A percentile compares a stretch with the other conserved stretches of the same genome.
Conservation (phyloP, 2,888 invertebrate species). For the Quadriops clusia region DNA sequence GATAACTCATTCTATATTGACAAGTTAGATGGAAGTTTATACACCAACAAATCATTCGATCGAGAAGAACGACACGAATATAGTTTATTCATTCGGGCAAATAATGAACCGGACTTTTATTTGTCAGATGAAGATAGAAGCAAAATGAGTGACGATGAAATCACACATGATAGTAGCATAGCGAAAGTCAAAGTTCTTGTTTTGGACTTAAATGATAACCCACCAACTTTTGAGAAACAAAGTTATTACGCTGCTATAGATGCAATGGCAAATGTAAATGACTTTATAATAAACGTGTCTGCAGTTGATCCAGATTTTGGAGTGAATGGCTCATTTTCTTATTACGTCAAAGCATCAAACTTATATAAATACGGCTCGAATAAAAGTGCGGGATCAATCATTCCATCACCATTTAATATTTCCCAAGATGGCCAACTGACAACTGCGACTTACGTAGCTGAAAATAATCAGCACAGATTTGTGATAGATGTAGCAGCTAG, state of each 20-base stretch:
- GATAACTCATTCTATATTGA: conserved; percentile 68
- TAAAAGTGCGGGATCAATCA: conserved; percentile 70
- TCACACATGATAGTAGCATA: conserved; percentile 50
- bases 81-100: conserved; percentile 66
- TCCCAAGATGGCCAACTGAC: conserved; percentile 57
- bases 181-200: conserved; percentile 61
- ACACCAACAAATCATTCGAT: conserved; percentile 69
- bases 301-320: conserved; percentile 77
- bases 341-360: conserved; percentile 71
- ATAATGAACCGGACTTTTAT: conserved; percentile 69
- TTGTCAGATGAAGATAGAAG: conserved; percentile 39
- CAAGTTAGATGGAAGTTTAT: conserved; percentile 66
- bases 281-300: conserved; percentile 59
- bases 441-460: conserved; percentile 73
- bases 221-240: conserved; percentile 44
- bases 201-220: conserved; percentile 76
- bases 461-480: conserved; percentile 82
- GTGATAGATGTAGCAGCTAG: conserved; percentile 73
- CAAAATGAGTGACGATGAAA: conserved; percentile 34
- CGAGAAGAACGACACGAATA: conserved; percentile 67
- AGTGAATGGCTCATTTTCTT: conserved; percentile 70
- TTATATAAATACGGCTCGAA: conserved; percentile 67
- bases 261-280: conserved; percentile 64
- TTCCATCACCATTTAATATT: conserved; percentile 78
- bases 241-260: conserved; percentile 49